Evolutionary conservation across 2,113 vertebrate species (phyloP).

Genomic region (Pterophyllum scalare): DNA sequence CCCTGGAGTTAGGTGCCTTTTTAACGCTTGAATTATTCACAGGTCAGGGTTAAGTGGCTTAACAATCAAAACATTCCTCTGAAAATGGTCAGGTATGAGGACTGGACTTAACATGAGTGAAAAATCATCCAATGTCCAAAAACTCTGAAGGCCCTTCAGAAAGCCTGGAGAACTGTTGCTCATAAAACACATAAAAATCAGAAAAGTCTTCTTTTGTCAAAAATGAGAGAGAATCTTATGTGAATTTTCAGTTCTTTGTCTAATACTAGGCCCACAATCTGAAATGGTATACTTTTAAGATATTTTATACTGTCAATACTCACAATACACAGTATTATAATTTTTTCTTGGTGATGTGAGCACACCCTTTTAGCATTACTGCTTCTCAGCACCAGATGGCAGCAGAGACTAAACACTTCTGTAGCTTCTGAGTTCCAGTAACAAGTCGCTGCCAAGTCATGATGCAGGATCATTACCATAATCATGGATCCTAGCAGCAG

Average conservation of each 20-base stretch:
- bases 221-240: too few relatives aligned
- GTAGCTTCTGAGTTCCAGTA: not conserved
- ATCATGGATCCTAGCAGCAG: slow-evolving; percentile 9
- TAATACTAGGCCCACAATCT: not conserved
- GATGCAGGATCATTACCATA: not conserved
- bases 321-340: not conserved
- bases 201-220: too few relatives aligned
- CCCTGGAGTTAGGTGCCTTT: too few relatives aligned
- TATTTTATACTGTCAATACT: not conserved
- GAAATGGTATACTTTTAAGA: not conserved
- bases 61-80: too few relatives aligned
- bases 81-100: too few relatives aligned
- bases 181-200: too few relatives aligned
- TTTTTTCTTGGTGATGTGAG: not conserved
- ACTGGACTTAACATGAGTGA: too few relatives aligned
- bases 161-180: too few relatives aligned
- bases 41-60: too few relatives aligned
- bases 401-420: slow-evolving; percentile 45
- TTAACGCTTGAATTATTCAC: too few relatives aligned
- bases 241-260: not conserved
- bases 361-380: not conserved
- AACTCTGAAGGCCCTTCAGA: too few relatives aligned
- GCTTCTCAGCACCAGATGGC: slow-evolving; percentile 64
- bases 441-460: slow-evolving; percentile 15
- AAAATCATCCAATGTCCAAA: too few relatives aligned